Conservation (phyloP, 2,113 vertebrate genomes). For the Grantiella picta region DNA sequence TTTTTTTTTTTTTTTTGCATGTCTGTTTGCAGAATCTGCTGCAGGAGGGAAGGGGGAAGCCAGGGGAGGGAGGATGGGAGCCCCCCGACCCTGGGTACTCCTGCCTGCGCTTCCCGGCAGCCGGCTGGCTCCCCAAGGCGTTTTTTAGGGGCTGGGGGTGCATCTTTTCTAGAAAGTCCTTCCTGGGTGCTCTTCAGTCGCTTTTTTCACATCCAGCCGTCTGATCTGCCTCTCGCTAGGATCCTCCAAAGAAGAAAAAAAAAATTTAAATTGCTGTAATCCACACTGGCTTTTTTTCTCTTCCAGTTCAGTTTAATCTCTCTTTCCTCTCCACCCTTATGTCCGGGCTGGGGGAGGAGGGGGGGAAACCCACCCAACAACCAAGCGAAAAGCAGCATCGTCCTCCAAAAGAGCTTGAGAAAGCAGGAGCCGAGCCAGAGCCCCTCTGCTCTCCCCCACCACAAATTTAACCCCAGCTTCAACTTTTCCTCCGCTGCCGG, state of each 20-base stretch:
- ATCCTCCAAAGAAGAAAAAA: neutral
- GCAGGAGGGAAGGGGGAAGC: constrained; percentile 3
- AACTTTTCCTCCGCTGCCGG: neutral
- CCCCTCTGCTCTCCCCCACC: neutral
- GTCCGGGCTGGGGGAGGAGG: neutral
- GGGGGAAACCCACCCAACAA: neutral
- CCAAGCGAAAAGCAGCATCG: constrained; percentile 3
- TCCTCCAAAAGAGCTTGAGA: constrained; percentile 16
- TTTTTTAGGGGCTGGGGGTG: neutral
- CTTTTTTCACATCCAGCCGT: neutral
- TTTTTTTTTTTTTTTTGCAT: neutral
- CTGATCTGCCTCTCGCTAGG: neutral
- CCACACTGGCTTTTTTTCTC: neutral
- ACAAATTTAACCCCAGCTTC: neutral
- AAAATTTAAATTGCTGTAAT: neutral
- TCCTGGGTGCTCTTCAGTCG: constrained; percentile 25
- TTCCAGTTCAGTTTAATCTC: constrained; percentile 23
- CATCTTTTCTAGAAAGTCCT: constrained; percentile 59
- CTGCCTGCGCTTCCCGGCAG: neutral
- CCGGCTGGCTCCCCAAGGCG: neutral
- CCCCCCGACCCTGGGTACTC: neutral
- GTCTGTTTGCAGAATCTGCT: constrained; percentile 34
- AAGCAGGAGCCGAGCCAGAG: constrained; percentile 18
- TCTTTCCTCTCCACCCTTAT: neutral
- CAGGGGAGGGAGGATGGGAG: neutral